Base-by-base conservation (phyloP, 2,888 invertebrate genomes). In the Drosophila imparisetae region DNA sequence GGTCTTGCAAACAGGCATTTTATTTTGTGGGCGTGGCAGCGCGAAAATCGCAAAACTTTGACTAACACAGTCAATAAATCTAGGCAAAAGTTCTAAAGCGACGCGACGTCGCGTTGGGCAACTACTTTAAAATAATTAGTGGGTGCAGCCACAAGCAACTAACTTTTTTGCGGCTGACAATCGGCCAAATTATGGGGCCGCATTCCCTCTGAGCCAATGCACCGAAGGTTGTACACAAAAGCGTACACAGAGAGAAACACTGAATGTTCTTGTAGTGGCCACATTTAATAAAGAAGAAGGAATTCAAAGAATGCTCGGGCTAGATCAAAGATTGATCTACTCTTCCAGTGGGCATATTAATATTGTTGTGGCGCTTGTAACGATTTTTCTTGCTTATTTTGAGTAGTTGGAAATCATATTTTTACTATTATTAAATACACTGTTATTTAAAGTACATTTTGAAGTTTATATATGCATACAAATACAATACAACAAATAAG, bases 61-160 rank as follows among this genome's bases (percentile, higher is more conserved):
- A 61, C 74, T 57, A 72, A 81, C 83, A 83, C 63, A 77, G 79
- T 59, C 85, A 79, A 86, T 86, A 87, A 86, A 87, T 86, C 88
- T 81, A 75, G 76, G 62, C 78, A 76, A 82, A 64, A 72, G 72
- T 73, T 72, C 80, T 53, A 77, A 72, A 75, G 72, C 78, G 78
- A 73, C 72, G 71, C 83, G 76, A 75, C 78, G 67, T 78, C 81
- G 85, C 85, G 85, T 79, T 81, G 66, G 72, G 71, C 83, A 85
- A 85, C 83, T 85, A 85, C 76, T 85, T 86, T 86, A 83, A 86
- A 88, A 88, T 86, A 86, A 86, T 86, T 88, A 88, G 86, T 88
- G 86, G 86, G 86, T 88, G 86, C 86, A 83, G 86, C 85, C 52
- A 42, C 68, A 63, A 60, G 72, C 73, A 81, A 81, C 66, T 67